A percentile compares a stretch with the other conserved stretches of the same genome.
These are phyloP conservation scores for Acanthoscelides obtectus DNA, from an alignment of 2,888 invertebrate species.

Conservation along the genomic window DNA sequence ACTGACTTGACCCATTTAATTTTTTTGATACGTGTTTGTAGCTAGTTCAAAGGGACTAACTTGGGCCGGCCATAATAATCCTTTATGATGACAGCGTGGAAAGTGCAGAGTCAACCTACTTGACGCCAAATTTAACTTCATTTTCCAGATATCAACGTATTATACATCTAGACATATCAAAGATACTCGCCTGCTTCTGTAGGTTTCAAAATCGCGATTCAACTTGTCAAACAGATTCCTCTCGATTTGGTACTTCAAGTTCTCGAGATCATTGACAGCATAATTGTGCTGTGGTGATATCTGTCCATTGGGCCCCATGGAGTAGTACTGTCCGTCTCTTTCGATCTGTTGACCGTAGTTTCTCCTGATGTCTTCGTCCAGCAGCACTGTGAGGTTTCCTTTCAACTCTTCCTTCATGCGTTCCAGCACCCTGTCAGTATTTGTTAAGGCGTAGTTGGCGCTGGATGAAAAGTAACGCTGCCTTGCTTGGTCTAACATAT, in stretches of 20 bases:
- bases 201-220: conserved; percentile 29
- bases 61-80: too few species aligned
- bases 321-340: conserved; percentile 35
- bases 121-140: too few species aligned
- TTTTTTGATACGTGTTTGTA: too few species aligned
- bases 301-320: conserved; percentile 27
- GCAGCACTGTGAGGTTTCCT: conserved; percentile 35
- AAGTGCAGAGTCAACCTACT: too few species aligned
- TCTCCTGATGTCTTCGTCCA: conserved; percentile 37
- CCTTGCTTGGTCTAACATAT: conserved; percentile 32
- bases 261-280: conserved; percentile 37
- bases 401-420: conserved; percentile 36
- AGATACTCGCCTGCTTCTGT: conserved; percentile 18
- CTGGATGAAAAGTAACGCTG: conserved; percentile 30
- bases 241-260: conserved; percentile 37
- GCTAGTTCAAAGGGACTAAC: too few species aligned
- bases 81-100: too few species aligned
- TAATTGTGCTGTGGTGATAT: conserved; percentile 37
- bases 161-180: too few species aligned
- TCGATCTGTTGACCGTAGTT: conserved; percentile 39
- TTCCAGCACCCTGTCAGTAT: conserved; percentile 34
- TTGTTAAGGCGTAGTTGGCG: conserved; percentile 18
- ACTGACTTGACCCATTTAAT: too few species aligned
- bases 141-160: too few species aligned
- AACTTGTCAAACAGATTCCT: conserved; percentile 37